phyloP scores from a whole-genome alignment of 2,888 invertebrate species.

The Ochropleura leucogaster region DNA sequence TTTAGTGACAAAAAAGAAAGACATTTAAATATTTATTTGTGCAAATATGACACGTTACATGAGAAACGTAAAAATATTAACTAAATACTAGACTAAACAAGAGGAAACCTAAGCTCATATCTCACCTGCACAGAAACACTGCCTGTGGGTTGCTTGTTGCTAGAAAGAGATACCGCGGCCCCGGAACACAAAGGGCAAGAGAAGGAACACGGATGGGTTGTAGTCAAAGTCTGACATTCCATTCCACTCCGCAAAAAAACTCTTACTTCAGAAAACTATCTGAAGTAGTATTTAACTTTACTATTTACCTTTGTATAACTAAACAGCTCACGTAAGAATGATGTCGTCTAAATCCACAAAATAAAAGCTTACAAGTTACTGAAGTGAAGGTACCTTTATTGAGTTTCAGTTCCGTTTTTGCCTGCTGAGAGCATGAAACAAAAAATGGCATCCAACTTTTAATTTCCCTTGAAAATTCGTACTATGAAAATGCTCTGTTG shows the following conservation, averaged over 20 bases:
- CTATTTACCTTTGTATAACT: not conserved
- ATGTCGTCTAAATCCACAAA: not conserved
- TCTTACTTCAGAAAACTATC: no score
- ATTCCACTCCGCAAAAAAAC: no score
- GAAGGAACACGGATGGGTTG: no score
- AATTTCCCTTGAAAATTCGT: conserved; percentile 30
- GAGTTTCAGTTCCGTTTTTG: conserved; percentile 1
- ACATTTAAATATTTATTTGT: not conserved
- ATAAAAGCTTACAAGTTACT: not conserved
- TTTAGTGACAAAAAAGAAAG: not conserved
- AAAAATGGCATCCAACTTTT: conserved; percentile 18
- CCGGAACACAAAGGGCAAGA: no score
- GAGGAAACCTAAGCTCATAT: no score
- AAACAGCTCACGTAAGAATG: not conserved
- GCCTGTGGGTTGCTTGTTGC: no score
- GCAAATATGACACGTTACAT: not conserved
- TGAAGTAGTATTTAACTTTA: no score
- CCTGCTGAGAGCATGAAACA: conserved; percentile 7
- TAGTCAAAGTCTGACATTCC: no score
- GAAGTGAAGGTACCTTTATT: conserved; percentile 2
- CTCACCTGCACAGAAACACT: no score
- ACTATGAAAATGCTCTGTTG: conserved; percentile 45
- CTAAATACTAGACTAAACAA: no score
- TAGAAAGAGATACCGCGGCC: no score
- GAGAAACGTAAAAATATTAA: no score